phyloP scores from a whole-genome alignment of 2,797 vertebrate species.

The Aldrovandia affinis region DNA sequence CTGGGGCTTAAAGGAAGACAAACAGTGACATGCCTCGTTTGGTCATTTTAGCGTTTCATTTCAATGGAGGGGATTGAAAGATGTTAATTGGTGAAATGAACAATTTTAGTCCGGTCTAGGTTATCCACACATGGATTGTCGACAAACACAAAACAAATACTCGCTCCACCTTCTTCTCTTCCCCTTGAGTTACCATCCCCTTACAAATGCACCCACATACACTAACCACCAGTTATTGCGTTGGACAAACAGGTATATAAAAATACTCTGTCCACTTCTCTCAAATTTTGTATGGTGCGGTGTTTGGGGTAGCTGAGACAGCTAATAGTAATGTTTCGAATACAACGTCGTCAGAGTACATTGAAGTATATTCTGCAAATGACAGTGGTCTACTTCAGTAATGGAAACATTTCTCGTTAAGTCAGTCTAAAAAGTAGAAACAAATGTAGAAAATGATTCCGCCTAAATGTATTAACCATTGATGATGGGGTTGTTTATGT shows the following conservation, averaged over 20 bases:
- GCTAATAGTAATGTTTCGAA: not conserved
- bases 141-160: constrained; percentile 2
- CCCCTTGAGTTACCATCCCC: not conserved
- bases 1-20: not conserved
- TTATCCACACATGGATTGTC: no score
- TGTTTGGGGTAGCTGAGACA: not conserved
- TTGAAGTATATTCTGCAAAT: not conserved
- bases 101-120: not conserved
- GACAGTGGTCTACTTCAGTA: not conserved
- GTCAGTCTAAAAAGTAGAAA: not conserved
- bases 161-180: not conserved
- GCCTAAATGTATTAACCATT: not conserved
- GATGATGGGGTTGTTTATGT: not conserved
- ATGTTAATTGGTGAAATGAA: not conserved
- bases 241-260: not conserved
- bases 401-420: not conserved
- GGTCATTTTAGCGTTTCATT: no score
- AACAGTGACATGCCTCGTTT: no score
- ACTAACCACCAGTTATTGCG: not conserved
- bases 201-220: not conserved
- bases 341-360: not conserved
- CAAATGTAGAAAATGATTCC: not conserved
- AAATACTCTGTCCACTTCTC: not conserved
- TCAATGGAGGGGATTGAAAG: not conserved
- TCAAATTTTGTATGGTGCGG: not conserved